Evolutionary conservation across 2,113 vertebrate genomes (phyloP), one percentile per base, ranked within the genome.

Genomic region (Heteronetta atricapilla): DNA sequence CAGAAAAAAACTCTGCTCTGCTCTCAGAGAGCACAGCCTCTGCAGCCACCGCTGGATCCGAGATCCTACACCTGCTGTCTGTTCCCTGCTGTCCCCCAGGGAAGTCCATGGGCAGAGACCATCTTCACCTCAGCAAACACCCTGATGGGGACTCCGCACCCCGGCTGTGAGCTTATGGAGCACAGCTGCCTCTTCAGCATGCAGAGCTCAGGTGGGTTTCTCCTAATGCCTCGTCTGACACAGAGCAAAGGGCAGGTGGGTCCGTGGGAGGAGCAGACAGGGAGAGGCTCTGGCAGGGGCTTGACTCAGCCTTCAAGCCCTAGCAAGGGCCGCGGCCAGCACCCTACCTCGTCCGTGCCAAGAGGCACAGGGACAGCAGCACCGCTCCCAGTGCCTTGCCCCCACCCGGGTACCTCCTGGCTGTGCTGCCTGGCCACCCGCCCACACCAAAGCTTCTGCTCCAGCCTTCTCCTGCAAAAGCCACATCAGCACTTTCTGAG

Each of bases 241-340:
- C 42, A 14, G 20, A 74, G 46, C 40, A 52, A 34, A 1, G 84
- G 68, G 16, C 66, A 73, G 74, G 48, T 75, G 38, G 60, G 42
- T 55, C 66, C 0, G 1, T 73, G 87, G 63, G 90, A 93, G 88
- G 55, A 82, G 53, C 34, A 91, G 68, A 8, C 52, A 75, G 85
- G 95, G 89, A 95, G 85, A 83, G 72, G 86, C 22, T 77, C 42
- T 44, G 62, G 75, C 87, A 88, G 19, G 94, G 40, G 28, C 53
- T 76, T 93, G 96, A 96, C 88, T 94, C 94, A 95, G 85, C 63
- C 2, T 4, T 89, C 79, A 76, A 64, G 63, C 69, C 78, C 70
- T 59, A 73, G 84, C 66, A 80, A 86, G 20, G 38, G 52, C 84
- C 11, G 2, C 5, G 34, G 88, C 55, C 63, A 67, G 67, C 58